Evolutionary conservation across 2,797 vertebrate genomes (phyloP).

Genomic region (Leucoraja ocellata): DNA sequence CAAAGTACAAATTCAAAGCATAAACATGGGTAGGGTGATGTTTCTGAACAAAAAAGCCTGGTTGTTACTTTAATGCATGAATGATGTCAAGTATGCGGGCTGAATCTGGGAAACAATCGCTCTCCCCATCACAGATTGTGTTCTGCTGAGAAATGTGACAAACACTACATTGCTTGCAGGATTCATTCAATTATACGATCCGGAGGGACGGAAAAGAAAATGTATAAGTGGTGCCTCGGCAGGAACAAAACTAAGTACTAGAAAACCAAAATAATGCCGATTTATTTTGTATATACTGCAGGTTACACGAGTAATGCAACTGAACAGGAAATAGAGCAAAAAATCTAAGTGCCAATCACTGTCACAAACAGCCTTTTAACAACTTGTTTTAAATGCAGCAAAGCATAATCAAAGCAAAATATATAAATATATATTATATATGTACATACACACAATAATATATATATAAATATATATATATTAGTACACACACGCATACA

Average conservation of each 20-base stretch:
- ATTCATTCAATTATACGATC: background rate
- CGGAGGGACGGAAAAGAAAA: background rate
- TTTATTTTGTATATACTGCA: constrained; percentile 92
- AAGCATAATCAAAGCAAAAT: constrained; percentile 81
- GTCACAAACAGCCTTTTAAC: constrained; percentile 98
- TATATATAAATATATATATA: constrained; percentile 28
- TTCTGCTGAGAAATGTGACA: background rate
- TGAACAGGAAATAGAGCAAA: constrained; percentile 76
- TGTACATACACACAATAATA: constrained; percentile 55
- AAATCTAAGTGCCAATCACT: constrained; percentile 77
- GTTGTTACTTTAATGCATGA: background rate
- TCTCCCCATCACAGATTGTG: background rate
- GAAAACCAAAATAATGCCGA: constrained; percentile 37
- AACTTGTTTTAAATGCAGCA: constrained; percentile 63
- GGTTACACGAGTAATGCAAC: constrained; percentile 99
- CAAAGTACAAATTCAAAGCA: background rate
- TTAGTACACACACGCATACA: constrained; percentile 8
- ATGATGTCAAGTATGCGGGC: background rate
- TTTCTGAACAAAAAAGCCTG: background rate
- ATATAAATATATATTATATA: constrained; percentile 98
- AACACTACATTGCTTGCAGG: background rate
- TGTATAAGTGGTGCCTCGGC: background rate
- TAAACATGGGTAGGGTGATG: background rate
- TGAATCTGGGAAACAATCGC: background rate
- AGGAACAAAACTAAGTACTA: constrained; percentile 3